These are phyloP conservation scores for Dermolepida albohirtum DNA, from an alignment of 2,888 invertebrate genomes.

Conservation along the genomic window DNA sequence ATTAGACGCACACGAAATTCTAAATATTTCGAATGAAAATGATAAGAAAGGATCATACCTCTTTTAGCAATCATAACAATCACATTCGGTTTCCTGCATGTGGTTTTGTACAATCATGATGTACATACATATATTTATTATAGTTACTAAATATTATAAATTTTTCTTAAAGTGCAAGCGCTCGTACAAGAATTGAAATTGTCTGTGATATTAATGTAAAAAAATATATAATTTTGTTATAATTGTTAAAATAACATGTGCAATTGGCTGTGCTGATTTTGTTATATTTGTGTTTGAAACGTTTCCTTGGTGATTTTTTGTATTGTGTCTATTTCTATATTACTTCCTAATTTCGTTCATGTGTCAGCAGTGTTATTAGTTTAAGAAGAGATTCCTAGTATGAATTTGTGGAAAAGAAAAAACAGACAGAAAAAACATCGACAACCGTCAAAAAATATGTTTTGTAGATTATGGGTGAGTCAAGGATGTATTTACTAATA, in stretches of 20 bases:
- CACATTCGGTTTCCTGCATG: constrained; percentile 42
- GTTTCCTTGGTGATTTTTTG: constrained; percentile 7
- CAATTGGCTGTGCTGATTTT: constrained; percentile 21
- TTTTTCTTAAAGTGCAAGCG: too few relatives aligned
- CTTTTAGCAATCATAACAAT: not conserved
- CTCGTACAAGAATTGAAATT: not conserved
- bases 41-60: not conserved
- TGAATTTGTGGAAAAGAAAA: constrained; percentile 46
- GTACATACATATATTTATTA: not conserved
- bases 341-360: constrained; percentile 11
- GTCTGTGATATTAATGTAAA: constrained; percentile 19
- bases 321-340: constrained; percentile 2
- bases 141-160: not conserved
- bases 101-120: constrained; percentile 13
- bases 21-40: constrained; percentile 6
- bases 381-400: constrained; percentile 48
- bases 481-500: constrained; percentile 27
- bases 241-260: too few relatives aligned
- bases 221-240: not conserved
- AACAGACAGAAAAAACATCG: constrained; percentile 47
- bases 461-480: constrained; percentile 61
- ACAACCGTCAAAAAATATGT: constrained; percentile 55
- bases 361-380: constrained; percentile 6
- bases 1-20: not conserved
- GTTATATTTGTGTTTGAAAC: not conserved